phyloP scores from a whole-genome alignment of 2,888 invertebrate genomes.

The Barypeithes pellucidus region DNA sequence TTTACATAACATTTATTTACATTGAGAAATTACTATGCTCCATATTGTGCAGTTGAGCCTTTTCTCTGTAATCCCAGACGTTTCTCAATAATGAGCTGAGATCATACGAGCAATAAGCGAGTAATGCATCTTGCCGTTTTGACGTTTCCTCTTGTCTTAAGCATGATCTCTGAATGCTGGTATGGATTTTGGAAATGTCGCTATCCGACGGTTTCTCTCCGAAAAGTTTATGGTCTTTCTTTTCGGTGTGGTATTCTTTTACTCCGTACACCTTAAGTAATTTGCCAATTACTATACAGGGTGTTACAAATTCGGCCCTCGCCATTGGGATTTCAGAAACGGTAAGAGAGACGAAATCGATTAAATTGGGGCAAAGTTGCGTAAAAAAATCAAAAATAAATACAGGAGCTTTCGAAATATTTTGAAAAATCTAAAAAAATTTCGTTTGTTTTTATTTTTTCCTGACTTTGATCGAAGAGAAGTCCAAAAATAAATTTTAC shows the following conservation, averaged over 20 bases:
- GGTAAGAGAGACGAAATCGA: too few species aligned
- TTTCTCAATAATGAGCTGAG: conserved; percentile 59
- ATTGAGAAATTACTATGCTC: conserved; percentile 13
- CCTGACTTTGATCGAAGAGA: too few species aligned
- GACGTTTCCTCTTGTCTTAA: conserved; percentile 11
- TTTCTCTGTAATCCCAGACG: conserved; percentile 74
- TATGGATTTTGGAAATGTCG: conserved; percentile 48
- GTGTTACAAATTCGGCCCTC: too few species aligned
- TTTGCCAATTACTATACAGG: too few species aligned
- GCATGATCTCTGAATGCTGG: neutral
- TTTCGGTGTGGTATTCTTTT: conserved; percentile 15
- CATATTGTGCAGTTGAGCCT: conserved; percentile 81
- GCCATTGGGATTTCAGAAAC: too few species aligned
- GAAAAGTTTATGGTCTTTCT: conserved; percentile 43
- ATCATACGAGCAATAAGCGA: conserved; percentile 58
- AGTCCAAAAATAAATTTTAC: too few species aligned
- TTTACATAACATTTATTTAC: too few species aligned
- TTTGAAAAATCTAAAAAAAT: too few species aligned
- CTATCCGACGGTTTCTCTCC: conserved; percentile 31
- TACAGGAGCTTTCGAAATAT: too few species aligned
- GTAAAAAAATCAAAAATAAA: too few species aligned
- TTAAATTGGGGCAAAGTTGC: too few species aligned
- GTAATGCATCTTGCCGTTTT: conserved; percentile 31
- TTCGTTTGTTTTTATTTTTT: too few species aligned
- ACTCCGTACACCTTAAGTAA: conserved; percentile 48